Evolutionary conservation across 1,140 invertebrate genomes (phyloP).

Genomic region (Charaxes varanes): DNA sequence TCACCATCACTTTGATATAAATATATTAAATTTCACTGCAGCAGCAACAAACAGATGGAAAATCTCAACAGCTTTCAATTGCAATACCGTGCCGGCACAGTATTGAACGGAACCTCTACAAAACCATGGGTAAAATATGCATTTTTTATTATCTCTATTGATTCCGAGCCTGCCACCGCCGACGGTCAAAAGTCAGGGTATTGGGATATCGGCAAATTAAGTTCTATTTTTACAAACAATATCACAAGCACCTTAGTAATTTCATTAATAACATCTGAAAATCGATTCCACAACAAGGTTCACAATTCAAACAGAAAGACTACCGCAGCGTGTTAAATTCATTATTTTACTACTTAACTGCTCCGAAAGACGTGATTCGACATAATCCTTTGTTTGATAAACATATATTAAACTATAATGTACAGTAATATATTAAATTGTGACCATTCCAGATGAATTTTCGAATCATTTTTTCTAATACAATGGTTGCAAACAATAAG

Average conservation of each 20-base stretch:
- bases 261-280: slow-evolving; percentile 72
- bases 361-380: slow-evolving; percentile 13
- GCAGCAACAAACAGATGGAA: slow-evolving; percentile 27
- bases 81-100: slow-evolving; percentile 34
- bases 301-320: slow-evolving; percentile 62
- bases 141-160: slow-evolving; percentile 70
- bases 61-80: slow-evolving; percentile 16
- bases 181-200: slow-evolving; percentile 26
- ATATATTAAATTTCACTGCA: slow-evolving; percentile 29
- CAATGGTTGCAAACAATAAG: slow-evolving; percentile 56
- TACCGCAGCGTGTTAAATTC: slow-evolving; percentile 61
- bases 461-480: slow-evolving; percentile 45
- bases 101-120: slow-evolving; percentile 55
- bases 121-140: slow-evolving; percentile 65
- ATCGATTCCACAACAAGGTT: slow-evolving; percentile 66
- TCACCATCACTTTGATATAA: slow-evolving; percentile 21
- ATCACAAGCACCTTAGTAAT: slow-evolving; percentile 63
- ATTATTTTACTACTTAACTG: slow-evolving; percentile 56
- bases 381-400: slow-evolving; percentile 17
- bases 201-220: slow-evolving; percentile 31
- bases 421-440: slow-evolving; percentile 16
- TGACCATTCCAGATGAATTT: slow-evolving; percentile 28
- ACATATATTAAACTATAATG: slow-evolving; percentile 21
- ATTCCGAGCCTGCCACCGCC: slow-evolving; percentile 35
- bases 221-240: slow-evolving; percentile 48